Conservation (phyloP, 2,113 vertebrate species). For the Zapornia atra region DNA sequence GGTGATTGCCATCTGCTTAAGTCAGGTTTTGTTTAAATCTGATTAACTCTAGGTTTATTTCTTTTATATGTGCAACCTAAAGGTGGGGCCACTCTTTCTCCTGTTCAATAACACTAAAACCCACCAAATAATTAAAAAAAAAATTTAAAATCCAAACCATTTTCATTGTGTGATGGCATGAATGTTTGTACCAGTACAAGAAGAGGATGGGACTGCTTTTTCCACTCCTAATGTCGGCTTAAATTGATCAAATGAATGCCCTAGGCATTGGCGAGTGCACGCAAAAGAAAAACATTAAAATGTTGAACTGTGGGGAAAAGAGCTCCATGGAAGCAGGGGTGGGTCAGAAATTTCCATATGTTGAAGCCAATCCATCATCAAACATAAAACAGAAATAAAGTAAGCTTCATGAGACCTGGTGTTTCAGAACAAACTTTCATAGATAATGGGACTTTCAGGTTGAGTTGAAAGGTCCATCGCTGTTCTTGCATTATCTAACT, state of each 20-base stretch:
- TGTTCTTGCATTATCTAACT: not conserved
- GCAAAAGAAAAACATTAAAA: not conserved
- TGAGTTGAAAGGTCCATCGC: not conserved
- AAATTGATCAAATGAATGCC: not conserved
- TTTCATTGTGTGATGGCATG: not conserved
- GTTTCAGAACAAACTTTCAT: not conserved
- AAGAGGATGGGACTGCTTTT: not conserved
- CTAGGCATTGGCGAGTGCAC: not conserved
- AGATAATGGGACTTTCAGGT: not conserved
- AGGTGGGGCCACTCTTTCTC: not conserved
- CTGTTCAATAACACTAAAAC: not conserved
- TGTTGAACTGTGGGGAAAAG: not conserved
- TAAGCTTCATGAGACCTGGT: not conserved
- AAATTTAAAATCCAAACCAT: not conserved
- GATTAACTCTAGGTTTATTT: not conserved
- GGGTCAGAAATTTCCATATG: not conserved
- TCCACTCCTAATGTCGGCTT: not conserved
- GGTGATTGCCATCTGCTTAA: conserved; percentile 27
- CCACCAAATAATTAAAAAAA: not conserved
- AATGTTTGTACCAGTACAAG: not conserved
- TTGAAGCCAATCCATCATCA: not conserved
- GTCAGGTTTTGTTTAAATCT: not conserved
- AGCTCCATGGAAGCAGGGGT: not conserved
- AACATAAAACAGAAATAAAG: not conserved
- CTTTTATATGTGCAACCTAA: not conserved